phyloP scores from a whole-genome alignment of 2,113 vertebrate genomes.

The Indicator maculatus region DNA sequence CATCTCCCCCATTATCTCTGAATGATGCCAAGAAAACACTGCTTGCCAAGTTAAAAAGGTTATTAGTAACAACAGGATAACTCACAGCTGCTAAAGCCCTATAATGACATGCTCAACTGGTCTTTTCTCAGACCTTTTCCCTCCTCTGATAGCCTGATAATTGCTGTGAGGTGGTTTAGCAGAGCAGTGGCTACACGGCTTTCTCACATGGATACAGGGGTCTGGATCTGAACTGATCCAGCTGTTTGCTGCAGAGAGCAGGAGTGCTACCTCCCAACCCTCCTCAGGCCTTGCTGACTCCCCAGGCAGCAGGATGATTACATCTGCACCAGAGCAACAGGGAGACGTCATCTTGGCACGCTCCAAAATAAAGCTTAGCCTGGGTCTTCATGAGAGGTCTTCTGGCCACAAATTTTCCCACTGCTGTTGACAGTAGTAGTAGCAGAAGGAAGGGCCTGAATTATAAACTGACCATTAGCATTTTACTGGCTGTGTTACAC shows the following conservation, averaged over 20 bases:
- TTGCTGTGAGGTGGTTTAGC: constrained; percentile 6
- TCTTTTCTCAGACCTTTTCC: constrained; percentile 30
- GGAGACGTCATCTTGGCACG: background rate
- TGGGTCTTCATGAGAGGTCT: background rate
- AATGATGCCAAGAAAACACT: constrained; percentile 49
- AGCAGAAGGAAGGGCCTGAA: background rate
- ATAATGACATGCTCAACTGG: background rate
- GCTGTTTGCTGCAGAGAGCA: constrained; percentile 31
- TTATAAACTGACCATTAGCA: background rate
- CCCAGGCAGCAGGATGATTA: background rate
- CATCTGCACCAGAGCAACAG: constrained; percentile 1
- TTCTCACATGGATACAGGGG: background rate
- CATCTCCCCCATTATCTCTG: constrained; percentile 7
- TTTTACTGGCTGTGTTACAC: rapidly evolving
- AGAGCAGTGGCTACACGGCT: background rate
- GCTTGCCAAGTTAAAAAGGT: constrained; percentile 37
- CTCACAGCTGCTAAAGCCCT: constrained; percentile 36
- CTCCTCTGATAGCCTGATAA: constrained; percentile 1
- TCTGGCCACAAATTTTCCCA: background rate
- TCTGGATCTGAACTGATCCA: background rate
- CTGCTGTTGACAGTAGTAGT: background rate
- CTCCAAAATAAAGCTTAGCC: background rate
- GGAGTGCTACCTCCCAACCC: background rate
- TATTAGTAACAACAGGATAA: constrained; percentile 42
- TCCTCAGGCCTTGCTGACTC: background rate